These are phyloP conservation scores for Ceyx melanurus DNA, from an alignment of 2,113 vertebrate genomes.

Conservation along the genomic window DNA sequence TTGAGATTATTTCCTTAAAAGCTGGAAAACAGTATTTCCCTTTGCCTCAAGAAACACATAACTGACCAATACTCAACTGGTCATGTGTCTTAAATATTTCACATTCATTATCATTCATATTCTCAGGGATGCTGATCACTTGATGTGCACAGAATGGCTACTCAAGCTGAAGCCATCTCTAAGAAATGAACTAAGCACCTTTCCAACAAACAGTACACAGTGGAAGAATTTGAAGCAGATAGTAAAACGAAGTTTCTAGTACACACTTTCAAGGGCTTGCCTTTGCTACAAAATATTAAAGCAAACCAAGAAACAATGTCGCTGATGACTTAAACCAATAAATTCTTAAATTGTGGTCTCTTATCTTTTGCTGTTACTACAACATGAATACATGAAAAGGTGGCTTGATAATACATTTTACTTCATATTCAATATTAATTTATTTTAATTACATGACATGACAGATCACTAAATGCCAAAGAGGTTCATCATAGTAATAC, in stretches of 20 bases:
- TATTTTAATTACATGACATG: constrained; percentile 49
- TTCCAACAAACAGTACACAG: neutral
- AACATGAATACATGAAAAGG: constrained; percentile 1
- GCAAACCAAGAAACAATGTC: neutral
- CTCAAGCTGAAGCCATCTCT: neutral
- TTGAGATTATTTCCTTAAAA: neutral
- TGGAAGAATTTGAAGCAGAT: neutral
- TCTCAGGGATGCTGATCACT: neutral
- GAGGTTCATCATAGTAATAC: constrained; percentile 3
- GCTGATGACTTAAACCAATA: neutral
- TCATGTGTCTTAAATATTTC: neutral
- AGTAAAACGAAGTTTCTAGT: neutral
- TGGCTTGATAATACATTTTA: neutral
- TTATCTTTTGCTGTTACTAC: neutral
- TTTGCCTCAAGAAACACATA: neutral
- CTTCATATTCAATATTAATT: constrained; percentile 21
- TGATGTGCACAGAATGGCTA: fast-evolving
- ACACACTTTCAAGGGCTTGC: neutral
- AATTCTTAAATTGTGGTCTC: neutral
- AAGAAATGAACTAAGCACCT: neutral
- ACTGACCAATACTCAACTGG: neutral
- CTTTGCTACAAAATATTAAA: neutral
- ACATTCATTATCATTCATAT: neutral
- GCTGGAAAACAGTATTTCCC: neutral
- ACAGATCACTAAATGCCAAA: constrained; percentile 28